Percentiles rank a stretch among this genome's conserved stretches.
These are phyloP conservation scores for Aphis craccivora DNA, from an alignment of 1,140 invertebrate genomes.

Conservation along the genomic window DNA sequence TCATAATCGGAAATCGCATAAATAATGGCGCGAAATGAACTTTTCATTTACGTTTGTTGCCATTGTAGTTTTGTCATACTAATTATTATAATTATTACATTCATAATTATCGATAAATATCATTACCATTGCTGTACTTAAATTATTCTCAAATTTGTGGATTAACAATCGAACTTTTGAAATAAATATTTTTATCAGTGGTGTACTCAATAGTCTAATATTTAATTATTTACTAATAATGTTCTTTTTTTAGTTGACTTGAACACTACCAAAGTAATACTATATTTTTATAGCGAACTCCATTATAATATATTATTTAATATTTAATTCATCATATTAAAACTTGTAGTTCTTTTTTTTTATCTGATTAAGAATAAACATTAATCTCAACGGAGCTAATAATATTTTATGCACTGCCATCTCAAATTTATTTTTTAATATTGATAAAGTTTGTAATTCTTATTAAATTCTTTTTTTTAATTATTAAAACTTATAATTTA, in stretches of 20 bases:
- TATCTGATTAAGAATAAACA: no score
- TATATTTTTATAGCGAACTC: no score
- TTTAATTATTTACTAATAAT: background rate
- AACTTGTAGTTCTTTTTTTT: no score
- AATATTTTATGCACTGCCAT: background rate
- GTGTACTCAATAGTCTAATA: background rate
- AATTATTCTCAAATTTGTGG: background rate
- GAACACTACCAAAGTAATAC: no score
- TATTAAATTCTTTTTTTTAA: no score
- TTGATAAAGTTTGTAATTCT: background rate
- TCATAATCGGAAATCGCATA: background rate
- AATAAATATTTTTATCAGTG: background rate
- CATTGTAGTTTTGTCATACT: background rate
- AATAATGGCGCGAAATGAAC: background rate
- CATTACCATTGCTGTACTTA: background rate
- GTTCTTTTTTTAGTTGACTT: background rate
- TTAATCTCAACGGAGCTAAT: background rate
- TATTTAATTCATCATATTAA: no score
- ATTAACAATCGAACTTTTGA: background rate
- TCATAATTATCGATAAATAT: background rate
- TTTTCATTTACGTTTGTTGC: background rate
- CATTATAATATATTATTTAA: no score
- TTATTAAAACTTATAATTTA: no score
- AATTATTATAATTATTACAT: background rate
- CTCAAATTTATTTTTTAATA: background rate